A percentile compares a stretch with the other conserved stretches of the same genome.
Conservation (phyloP, 2,888 invertebrate species). For the Pyrrhia umbra region DNA sequence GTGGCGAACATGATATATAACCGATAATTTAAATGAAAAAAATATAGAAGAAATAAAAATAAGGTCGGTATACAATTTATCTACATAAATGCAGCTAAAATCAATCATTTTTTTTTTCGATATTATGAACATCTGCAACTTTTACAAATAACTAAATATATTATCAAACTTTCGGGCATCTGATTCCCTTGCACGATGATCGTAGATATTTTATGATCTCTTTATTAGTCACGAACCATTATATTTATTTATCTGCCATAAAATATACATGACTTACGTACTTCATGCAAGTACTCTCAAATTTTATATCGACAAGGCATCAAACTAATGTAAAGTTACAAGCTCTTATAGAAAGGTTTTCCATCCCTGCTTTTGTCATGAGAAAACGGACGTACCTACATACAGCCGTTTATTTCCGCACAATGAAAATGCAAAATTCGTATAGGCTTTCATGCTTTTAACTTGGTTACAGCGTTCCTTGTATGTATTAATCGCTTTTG, state of each 20-base stretch:
- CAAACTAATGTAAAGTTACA: background rate
- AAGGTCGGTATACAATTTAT: too few species aligned
- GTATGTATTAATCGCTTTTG: conserved; percentile 41
- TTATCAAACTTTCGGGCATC: background rate
- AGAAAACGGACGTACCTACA: conserved; percentile 20
- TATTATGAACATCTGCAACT: too few species aligned
- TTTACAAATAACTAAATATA: too few species aligned
- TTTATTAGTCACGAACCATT: background rate
- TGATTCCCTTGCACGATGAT: background rate
- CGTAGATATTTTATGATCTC: background rate
- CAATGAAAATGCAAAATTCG: conserved; percentile 70
- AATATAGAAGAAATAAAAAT: too few species aligned
- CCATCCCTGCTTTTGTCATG: conserved; percentile 30
- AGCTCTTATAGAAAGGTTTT: background rate
- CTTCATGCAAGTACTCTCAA: too few species aligned
- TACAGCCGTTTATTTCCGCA: conserved; percentile 54
- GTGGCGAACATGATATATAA: too few species aligned
- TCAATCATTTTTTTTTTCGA: too few species aligned
- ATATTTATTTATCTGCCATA: background rate
- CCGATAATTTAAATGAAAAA: too few species aligned
- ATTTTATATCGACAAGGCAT: background rate
- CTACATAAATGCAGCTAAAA: too few species aligned
- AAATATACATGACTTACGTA: too few species aligned
- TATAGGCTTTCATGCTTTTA: conserved; percentile 55
- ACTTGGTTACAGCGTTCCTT: conserved; percentile 11